Base-by-base conservation (phyloP, 2,797 vertebrate genomes). In the Oceanodroma leucorhoa region DNA sequence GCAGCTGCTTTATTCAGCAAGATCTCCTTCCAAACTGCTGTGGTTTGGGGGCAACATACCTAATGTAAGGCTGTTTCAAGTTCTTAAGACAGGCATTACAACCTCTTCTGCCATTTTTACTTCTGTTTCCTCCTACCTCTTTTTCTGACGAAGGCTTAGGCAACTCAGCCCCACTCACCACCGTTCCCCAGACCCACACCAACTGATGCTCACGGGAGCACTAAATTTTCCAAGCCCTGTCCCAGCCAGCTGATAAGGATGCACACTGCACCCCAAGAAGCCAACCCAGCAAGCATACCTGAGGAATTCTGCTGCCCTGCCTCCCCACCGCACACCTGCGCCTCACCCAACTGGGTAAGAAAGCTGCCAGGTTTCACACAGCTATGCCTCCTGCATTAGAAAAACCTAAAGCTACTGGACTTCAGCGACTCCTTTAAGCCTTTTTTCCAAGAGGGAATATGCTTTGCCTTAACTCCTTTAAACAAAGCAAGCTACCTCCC, bases 161-260 rank as follows among this genome's bases (percentile, higher is more conserved):
- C 67, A 62, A 29, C 0, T 0, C 58, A 83, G 34, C 23, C 29
- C 45, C 27, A 2, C 43, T 27, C 43, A 34, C 18, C 48, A 23
- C 43, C 5, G 0, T 20, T 19, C 32, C 24, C 36, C 0, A 32
- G 45, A 3, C 29, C 40, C 34, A 19, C 55, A 48, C 14, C 16
- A 7, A 32, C 30, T 2, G 70, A 62, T 14, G 21, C 6, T 20
- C 32, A 24, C 2, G 10, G 72, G 23, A 57, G 14, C 2, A 1
- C 60, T 36, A 11, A 9, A 12, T 48, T 34, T 48, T 58, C 70
- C 51, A 70, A 90, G 57, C 51, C 34, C 69, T 27, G 29, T 61
- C 60, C 38, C 51, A 34, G 34, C 21, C 6, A 7, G 69, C 11
- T 40, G 18, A 19, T 2, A 29, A 55, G n/a, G 64, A 65, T 8